These are phyloP conservation scores for Sicus ferrugineus DNA, from an alignment of 2,888 invertebrate genomes.

Conservation along the genomic window DNA sequence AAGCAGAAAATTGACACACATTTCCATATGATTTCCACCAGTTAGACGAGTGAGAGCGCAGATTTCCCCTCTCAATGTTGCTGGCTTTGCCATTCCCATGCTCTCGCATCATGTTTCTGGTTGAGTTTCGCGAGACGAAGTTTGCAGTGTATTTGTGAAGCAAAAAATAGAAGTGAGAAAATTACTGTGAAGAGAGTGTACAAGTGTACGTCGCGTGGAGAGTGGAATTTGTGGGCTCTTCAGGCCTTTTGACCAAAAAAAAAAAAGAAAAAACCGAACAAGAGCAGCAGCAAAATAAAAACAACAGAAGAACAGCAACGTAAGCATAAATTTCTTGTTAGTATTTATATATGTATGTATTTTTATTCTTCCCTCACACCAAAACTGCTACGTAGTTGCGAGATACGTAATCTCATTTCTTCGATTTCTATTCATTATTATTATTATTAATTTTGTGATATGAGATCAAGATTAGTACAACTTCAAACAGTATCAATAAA, in stretches of 20 bases:
- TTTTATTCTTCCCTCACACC: no score
- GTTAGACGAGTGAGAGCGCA: background rate
- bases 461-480: no score
- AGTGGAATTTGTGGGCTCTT: background rate
- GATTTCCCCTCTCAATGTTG: background rate
- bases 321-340: no score
- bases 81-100: background rate
- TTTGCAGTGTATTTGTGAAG: background rate
- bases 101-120: background rate
- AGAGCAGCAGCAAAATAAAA: background rate
- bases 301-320: background rate
- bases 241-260: background rate
- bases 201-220: background rate
- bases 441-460: no score
- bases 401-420: no score
- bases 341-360: no score
- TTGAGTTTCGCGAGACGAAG: background rate
- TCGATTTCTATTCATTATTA: no score
- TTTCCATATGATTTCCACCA: constrained; percentile 23
- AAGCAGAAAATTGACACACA: constrained; percentile 34
- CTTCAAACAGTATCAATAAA: no score
- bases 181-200: background rate
- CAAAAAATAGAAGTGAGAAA: background rate
- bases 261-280: background rate
- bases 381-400: no score